Conservation (phyloP, 2,888 invertebrate species). For the Epirrhoe tristata region DNA sequence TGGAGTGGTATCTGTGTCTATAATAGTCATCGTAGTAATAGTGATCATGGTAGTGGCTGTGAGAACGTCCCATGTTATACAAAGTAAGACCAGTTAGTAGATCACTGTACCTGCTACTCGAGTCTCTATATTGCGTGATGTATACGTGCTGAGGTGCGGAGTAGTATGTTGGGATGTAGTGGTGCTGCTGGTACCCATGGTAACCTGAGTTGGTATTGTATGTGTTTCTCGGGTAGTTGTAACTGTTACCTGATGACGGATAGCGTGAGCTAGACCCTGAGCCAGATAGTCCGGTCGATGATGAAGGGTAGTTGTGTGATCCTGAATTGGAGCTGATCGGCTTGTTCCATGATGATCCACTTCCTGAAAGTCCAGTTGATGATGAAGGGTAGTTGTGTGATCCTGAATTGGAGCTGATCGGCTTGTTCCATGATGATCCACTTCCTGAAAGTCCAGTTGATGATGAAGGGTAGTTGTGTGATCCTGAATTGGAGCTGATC, state of each 20-base stretch:
- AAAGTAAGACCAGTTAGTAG: constrained; percentile 72
- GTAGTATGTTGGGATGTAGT: constrained; percentile 54
- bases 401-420: constrained; percentile 22
- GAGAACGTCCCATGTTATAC: constrained; percentile 75
- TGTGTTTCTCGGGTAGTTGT: constrained; percentile 34
- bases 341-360: constrained; percentile 23
- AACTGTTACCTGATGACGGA: constrained; percentile 29
- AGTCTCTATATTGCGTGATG: constrained; percentile 70
- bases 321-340: constrained; percentile 12
- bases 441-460: constrained; percentile 22
- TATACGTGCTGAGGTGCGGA: constrained; percentile 71
- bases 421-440: constrained; percentile 1
- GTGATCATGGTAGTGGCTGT: constrained; percentile 64
- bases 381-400: constrained; percentile 42
- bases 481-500: constrained; percentile 22
- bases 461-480: constrained; percentile 29
- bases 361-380: constrained; percentile 35
- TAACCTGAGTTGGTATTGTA: constrained; percentile 45
- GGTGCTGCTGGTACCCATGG: constrained; percentile 18
- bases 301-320: constrained; percentile 14
- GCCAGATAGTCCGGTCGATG: constrained; percentile 40
- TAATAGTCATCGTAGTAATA: constrained; percentile 78
- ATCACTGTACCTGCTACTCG: constrained; percentile 71
- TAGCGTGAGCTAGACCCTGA: constrained; percentile 32
- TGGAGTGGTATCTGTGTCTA: constrained; percentile 59